Percentiles rank a stretch among this genome's conserved stretches.
phyloP scores from a whole-genome alignment of 2,113 vertebrate genomes.

The Argyrosomus japonicus region DNA sequence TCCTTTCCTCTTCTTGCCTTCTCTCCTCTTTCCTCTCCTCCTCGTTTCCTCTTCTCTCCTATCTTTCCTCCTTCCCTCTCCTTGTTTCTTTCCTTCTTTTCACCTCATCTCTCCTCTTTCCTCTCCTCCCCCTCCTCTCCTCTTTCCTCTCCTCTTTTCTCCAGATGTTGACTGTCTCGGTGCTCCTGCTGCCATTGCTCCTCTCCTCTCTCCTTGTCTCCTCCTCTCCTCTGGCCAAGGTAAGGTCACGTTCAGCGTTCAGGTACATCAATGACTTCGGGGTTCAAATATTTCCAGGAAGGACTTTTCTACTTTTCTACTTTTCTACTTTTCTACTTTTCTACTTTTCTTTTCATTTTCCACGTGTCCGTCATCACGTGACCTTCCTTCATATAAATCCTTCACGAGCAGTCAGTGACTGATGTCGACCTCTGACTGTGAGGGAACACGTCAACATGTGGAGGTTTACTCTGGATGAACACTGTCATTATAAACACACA shows the following conservation, averaged over 20 bases:
- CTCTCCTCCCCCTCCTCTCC: conserved; percentile 32
- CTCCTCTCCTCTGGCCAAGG: conserved; percentile 63
- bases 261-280: not conserved
- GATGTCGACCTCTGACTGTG: conserved; percentile 25
- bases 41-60: not conserved
- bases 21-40: not conserved
- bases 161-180: conserved; percentile 44
- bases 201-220: conserved; percentile 39
- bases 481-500: not conserved
- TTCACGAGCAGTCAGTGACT: conserved; percentile 4
- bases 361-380: not conserved
- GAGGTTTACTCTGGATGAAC: too few species aligned
- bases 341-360: not conserved
- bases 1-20: not conserved
- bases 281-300: not conserved
- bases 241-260: not conserved
- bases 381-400: not conserved
- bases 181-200: conserved; percentile 43
- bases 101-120: too few species aligned
- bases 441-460: not conserved
- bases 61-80: not conserved
- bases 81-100: conserved; percentile 22
- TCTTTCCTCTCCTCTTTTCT: conserved; percentile 9
- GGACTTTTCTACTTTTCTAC: not conserved
- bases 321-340: not conserved